Percentiles rank a stretch among this genome's conserved stretches.
These are phyloP conservation scores for Aleiodes alternator DNA, from an alignment of 2,888 invertebrate species.

Conservation along the genomic window DNA sequence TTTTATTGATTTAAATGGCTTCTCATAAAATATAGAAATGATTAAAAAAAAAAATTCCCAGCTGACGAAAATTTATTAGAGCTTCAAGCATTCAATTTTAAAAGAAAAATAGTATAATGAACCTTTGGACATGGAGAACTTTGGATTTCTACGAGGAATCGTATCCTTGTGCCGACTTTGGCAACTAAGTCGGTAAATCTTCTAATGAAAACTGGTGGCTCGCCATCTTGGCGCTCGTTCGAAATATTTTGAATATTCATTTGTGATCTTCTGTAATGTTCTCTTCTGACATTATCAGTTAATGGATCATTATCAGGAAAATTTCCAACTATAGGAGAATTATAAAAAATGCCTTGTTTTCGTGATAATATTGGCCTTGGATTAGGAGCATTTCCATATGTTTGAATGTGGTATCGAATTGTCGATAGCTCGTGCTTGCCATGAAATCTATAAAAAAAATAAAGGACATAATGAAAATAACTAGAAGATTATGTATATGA, in stretches of 20 bases:
- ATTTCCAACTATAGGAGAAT: conserved; percentile 84
- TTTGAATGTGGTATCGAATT: conserved; percentile 81
- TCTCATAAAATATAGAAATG: too few relatives aligned
- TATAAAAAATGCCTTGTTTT: conserved; percentile 76
- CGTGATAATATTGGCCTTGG: conserved; percentile 72
- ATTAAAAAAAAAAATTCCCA: too few relatives aligned
- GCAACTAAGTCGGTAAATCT: conserved; percentile 90
- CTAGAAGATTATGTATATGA: background rate
- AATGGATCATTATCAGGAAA: conserved; percentile 76
- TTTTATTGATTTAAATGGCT: too few relatives aligned
- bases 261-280: conserved; percentile 62
- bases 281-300: conserved; percentile 55
- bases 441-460: conserved; percentile 60
- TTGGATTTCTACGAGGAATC: conserved; percentile 89
- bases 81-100: too few relatives aligned
- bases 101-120: conserved; percentile 57
- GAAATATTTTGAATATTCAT: conserved; percentile 68
- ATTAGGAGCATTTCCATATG: conserved; percentile 82
- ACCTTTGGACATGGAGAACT: conserved; percentile 89
- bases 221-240: conserved; percentile 76
- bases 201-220: conserved; percentile 89
- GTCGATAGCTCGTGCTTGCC: conserved; percentile 78
- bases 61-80: background rate
- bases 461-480: conserved; percentile 2
- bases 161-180: conserved; percentile 91